Conservation (phyloP, 1,140 invertebrate genomes). For the Episyrphus balteatus region DNA sequence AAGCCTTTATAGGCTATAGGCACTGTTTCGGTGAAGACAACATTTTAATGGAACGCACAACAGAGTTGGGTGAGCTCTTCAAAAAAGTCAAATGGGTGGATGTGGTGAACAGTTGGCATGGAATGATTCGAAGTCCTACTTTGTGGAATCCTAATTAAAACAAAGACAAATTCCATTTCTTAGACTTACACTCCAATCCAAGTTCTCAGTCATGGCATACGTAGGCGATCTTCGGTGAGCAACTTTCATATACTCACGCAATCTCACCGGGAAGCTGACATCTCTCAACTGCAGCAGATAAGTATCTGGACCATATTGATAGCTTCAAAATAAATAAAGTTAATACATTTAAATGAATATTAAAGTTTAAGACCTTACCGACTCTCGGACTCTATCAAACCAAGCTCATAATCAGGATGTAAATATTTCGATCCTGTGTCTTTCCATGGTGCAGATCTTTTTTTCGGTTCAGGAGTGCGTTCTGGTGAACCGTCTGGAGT, state of each 20-base stretch:
- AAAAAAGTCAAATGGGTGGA: too few species aligned
- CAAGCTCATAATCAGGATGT: slow-evolving; percentile 73
- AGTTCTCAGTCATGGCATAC: slow-evolving; percentile 51
- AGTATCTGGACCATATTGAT: slow-evolving; percentile 92
- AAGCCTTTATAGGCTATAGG: too few species aligned
- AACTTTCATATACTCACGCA: slow-evolving; percentile 88
- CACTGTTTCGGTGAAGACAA: too few species aligned
- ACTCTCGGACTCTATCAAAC: slow-evolving; percentile 69
- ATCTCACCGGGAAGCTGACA: slow-evolving; percentile 79
- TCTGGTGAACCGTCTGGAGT: slow-evolving; percentile 62
- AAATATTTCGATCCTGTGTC: slow-evolving; percentile 61
- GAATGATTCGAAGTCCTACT: too few species aligned
- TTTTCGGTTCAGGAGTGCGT: slow-evolving; percentile 38
- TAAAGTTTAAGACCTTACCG: slow-evolving; percentile 50
- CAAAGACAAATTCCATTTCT: too few species aligned
- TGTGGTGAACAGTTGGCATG: too few species aligned
- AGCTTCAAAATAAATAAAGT: slow-evolving; percentile 44
- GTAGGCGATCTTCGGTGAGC: slow-evolving; percentile 63
- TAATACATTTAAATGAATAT: background rate
- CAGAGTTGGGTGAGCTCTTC: too few species aligned
- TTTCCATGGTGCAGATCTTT: slow-evolving; percentile 41
- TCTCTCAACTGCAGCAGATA: slow-evolving; percentile 87
- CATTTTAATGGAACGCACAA: too few species aligned
- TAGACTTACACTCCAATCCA: slow-evolving; percentile 65
- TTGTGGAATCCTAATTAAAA: too few species aligned